Base-by-base conservation (phyloP, 2,888 invertebrate species). In the Xylota segnis region DNA sequence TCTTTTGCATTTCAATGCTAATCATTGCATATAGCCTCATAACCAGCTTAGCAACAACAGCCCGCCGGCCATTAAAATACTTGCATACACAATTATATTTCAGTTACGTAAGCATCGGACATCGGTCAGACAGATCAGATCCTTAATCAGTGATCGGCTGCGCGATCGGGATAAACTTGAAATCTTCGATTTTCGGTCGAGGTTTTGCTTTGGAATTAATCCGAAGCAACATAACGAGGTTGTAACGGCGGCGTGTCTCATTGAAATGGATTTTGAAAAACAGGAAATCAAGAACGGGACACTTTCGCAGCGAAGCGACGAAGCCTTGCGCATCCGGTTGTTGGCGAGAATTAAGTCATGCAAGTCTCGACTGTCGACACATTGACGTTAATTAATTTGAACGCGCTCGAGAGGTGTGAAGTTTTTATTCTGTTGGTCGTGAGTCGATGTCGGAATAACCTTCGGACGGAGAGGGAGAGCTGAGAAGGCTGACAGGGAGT, bases 1-100 rank as follows among this genome's bases (percentile, higher is more conserved):
- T 66, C 65, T 82, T 83, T 61, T 78, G 72, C 78, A 72, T 66
- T 83, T 83, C 72, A 83, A 72, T 83, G 77, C 45, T 83, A 50
- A 78, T 50, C 10, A 43, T 23, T 50, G 83, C 66, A 76, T 72
- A 54, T 78, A n/a, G n/a, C n/a, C n/a, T n/a, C 61, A 83, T 63
- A 75, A 75, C 83, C 43, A 47, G 83, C 78, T 72, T 72, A 16
- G 61, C 47, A 68, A 72, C 78, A 66, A 32, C 61, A 23, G 5
- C 12, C 27, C 14, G 16, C 23, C n/a, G 40, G 27, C 12, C 66
- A 66, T 66, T 58, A 16, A 37, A 58, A 58, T 58, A 58, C 58
- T 37, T 58, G 58, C 37, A 37, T 18, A 58, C 27, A 18, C 32
- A 58, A 37, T 37, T 18, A 18, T 34, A 32, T 40, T 5, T 58